Conservation (phyloP, 53 echinoderm and acorn worm genomes). For the Echinometra lucunter region DNA sequence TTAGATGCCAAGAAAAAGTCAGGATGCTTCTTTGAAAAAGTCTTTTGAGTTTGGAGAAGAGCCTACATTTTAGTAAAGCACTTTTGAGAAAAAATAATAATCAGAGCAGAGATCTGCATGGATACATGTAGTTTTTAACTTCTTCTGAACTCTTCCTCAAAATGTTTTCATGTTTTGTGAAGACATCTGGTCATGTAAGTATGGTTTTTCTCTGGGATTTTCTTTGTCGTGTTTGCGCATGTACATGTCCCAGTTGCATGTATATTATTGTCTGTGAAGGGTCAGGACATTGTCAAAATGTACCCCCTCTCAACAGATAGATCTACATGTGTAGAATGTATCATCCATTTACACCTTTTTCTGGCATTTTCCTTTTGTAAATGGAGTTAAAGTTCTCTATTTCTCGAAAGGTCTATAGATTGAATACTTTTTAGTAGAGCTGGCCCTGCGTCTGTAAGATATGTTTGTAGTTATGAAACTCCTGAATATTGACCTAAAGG, state of each 20-base stretch:
- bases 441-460: too few species aligned
- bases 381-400: background rate
- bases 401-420: background rate
- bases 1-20: background rate
- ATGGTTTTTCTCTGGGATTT: background rate
- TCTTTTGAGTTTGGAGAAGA: background rate
- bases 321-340: too few species aligned
- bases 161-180: constrained; percentile 46
- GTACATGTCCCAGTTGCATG: too few species aligned
- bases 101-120: too few species aligned
- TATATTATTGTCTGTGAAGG: too few species aligned
- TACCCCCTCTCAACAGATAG: too few species aligned
- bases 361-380: background rate
- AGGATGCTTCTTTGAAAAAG: background rate
- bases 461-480: too few species aligned
- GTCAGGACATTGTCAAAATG: too few species aligned
- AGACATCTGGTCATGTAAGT: constrained; percentile 35
- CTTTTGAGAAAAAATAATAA: background rate
- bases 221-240: background rate
- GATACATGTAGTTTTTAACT: background rate
- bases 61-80: background rate
- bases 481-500: too few species aligned
- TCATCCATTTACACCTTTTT: background rate
- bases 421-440: background rate
- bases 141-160: background rate